Base-by-base conservation (phyloP, 2,113 vertebrate species). In the Eonycteris spelaea region DNA sequence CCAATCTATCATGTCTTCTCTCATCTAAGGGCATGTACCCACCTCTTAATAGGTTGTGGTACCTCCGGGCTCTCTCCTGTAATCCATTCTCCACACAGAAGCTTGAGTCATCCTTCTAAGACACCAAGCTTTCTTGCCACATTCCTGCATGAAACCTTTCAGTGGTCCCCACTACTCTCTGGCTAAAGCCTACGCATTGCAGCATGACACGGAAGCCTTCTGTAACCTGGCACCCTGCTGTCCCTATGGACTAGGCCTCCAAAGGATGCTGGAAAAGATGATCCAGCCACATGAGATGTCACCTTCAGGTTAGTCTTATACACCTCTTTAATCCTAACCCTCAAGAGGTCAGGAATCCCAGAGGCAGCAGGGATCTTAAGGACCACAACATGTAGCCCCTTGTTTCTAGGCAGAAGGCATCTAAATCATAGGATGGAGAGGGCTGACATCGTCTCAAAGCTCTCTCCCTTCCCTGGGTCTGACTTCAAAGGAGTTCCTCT, bases 401-500 rank as follows among this genome's bases (percentile, higher is more conserved):
- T 57, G 28, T 83, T 59, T 77, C n/a, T 33, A 73, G n/a, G 33
- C 21, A 74, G n/a, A 53, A 95, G 13, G 7, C 19, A 48, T 63
- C 38, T 65, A 88, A 86, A 61, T 59, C 45, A 88, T 0, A 80
- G 38, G 68, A 80, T 26, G 71, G 16, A 53, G 38, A 35, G 3
- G 26, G 35, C 35, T 80, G 51, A 45, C n/a, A 6, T 22, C 0
- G 5, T 63, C 86, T 55, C 65, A 51, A 73, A 77, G 80, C 38
- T 26, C 6, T 55, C n/a, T 18, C 18, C 14, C 12, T 73, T 51
- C 33, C 51, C 53, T 53, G 24, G 4, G 19, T 88, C 68, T 73
- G 85, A 90, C 61, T 73, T 96, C 78, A 94, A 68, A 92, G 53
- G 43, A 48, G 6, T 53, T 78, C 80, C 26, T 87, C 73, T 91